Evolutionary conservation across 1,140 invertebrate species (phyloP), one percentile per base, ranked within the genome.

Genomic region (Macrosteles quadrilineatus): DNA sequence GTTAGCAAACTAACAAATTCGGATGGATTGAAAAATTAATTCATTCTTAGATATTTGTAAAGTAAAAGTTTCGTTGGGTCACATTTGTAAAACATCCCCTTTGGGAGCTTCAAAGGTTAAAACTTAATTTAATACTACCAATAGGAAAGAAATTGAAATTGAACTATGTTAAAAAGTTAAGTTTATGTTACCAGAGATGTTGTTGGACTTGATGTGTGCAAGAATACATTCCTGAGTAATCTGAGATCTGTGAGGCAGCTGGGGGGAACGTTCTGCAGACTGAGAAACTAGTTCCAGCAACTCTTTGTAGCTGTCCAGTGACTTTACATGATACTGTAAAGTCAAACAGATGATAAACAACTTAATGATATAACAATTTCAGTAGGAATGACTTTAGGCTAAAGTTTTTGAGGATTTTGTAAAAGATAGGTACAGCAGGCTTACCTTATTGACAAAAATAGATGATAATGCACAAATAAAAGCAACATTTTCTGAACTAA

Each of bases 301-400:
- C 25, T 59, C 23, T 27, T 2, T 30, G n/a, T 59, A 59, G 55
- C 55, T 30, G 1, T 59, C 27, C 25, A 59, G n/a, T 2, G 55
- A 14, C 9, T 59, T 59, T 6, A 59, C 11, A 23, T 59, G 55
- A 59, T 59, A 59, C 55, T 59, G 55, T 2, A 25, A 59, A 11
- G 27, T 1, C 25, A 27, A 11, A 59, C n/a, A 9, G 6, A 50
- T 50, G n/a, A 11, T 19, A 50, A 50, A 11, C n/a, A 50, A 6
- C 3, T 4, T 6, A 50, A 3, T 19, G 3, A 50, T 4, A n/a
- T 11, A 6, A n/a, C 17, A n/a, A 23, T 19, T 50, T 23, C 21
- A 19, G 3, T 50, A 50, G 47, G 3, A 11, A 50, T 19, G 6
- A 6, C 4, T 19, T 50, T 6, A 50, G n/a, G 21, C 4, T n/a